These are phyloP conservation scores for Xanthorhoe designata DNA, from an alignment of 2,888 invertebrate genomes.

Conservation along the genomic window DNA sequence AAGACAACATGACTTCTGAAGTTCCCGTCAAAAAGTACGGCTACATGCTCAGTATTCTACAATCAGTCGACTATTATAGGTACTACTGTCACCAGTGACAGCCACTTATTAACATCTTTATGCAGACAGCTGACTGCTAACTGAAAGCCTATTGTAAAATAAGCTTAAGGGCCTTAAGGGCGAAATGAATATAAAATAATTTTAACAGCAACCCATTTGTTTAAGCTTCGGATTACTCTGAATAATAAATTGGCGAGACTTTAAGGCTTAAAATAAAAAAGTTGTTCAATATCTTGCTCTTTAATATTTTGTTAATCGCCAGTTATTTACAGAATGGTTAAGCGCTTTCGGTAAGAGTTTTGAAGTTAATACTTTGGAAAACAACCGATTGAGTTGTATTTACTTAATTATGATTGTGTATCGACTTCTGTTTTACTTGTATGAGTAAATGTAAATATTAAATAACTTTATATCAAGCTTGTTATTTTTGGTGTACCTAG, in stretches of 20 bases:
- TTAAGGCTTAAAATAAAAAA: slow-evolving; percentile 11
- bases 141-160: background rate
- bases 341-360: slow-evolving; percentile 10
- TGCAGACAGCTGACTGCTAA: background rate
- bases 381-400: background rate
- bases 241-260: slow-evolving; percentile 18
- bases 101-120: background rate
- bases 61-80: too few species aligned
- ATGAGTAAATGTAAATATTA: background rate
- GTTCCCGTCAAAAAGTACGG: too few species aligned
- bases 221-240: slow-evolving; percentile 2
- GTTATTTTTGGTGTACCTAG: background rate
- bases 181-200: slow-evolving; percentile 1
- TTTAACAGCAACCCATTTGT: slow-evolving; percentile 1
- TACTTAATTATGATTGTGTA: background rate
- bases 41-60: too few species aligned
- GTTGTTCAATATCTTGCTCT: slow-evolving; percentile 1
- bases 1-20: too few species aligned
- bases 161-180: background rate
- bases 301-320: slow-evolving; percentile 1
- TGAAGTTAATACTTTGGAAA: background rate
- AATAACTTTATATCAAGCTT: background rate
- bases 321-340: slow-evolving; percentile 9
- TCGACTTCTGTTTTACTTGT: background rate
- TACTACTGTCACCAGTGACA: background rate